Evolutionary conservation across 2,888 invertebrate species (phyloP).

Genomic region (Miltochrista miniata): DNA sequence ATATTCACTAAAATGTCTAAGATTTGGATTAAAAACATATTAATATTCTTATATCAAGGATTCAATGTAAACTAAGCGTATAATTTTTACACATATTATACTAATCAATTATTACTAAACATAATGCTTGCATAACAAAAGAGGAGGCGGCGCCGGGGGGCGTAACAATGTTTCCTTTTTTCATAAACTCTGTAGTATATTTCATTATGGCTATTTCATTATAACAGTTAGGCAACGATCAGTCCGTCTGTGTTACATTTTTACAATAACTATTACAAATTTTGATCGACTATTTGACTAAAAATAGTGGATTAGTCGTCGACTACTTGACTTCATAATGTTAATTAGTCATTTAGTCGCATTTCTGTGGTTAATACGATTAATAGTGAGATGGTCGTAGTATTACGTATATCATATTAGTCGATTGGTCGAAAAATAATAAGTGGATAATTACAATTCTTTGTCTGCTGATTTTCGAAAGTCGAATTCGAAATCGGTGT

Average conservation of each 20-base stretch:
- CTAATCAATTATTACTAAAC: too few species aligned
- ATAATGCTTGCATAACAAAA: conserved; percentile 32
- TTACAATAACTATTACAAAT: conserved; percentile 24
- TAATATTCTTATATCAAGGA: background rate
- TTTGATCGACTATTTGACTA: too few species aligned
- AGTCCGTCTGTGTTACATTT: conserved; percentile 40
- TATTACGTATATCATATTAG: background rate
- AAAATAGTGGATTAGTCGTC: background rate
- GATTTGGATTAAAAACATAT: too few species aligned
- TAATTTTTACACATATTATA: too few species aligned
- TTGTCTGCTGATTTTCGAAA: too few species aligned
- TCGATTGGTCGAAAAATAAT: background rate
- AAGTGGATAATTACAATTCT: too few species aligned
- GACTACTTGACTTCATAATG: background rate
- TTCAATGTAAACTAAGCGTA: background rate
- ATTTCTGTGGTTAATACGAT: background rate
- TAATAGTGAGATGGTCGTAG: background rate
- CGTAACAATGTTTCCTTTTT: conserved; percentile 50
- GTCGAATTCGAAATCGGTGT: background rate
- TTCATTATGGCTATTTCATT: conserved; percentile 69
- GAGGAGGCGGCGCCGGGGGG: conserved; percentile 43
- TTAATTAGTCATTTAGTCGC: background rate
- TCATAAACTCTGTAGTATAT: conserved; percentile 62
- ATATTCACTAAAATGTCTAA: too few species aligned
- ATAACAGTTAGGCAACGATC: conserved; percentile 47